Base-by-base conservation (phyloP, 2,888 invertebrate genomes). In the Nymphalis urticae region DNA sequence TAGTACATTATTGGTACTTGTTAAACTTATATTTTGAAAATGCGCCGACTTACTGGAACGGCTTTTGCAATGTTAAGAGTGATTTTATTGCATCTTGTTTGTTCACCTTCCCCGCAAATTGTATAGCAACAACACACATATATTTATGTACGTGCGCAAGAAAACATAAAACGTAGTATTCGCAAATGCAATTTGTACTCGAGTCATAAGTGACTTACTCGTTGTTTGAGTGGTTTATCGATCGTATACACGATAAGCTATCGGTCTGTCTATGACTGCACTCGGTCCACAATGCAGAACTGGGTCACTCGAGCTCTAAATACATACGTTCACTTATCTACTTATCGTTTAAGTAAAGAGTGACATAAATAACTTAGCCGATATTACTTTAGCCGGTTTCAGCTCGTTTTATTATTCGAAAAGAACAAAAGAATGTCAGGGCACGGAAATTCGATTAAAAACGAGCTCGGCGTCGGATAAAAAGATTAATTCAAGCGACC, bases 211-310 rank as follows among this genome's bases (percentile, higher is more conserved):
- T 62, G 51, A 65, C 61, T 65, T 56, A 53, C 60, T 61, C 47
- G 68, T 68, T 62, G 64, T 61, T 64, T 51, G 62, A 72, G 85
- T 85, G 85, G 77, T 83, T 82, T 88, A 90, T 90, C 84, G 90
- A 90, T 90, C 85, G 82, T 67, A 75, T 76, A 78, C 70, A 72
- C 79, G 89, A 90, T 90, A 89, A 83, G 77, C 79, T 89, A 90
- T 90, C 90, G 79, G 77, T 72, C 73, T 75, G 76, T 79, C 75
- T 77, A 75, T 74, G 77, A 81, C 77, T 82, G 82, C 82, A 79
- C 75, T 77, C 75, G 62, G 75, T 61, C 74, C 74, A 76, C 72
- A 73, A 75, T 72, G 71, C 73, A 75, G 79, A 91, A 88, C 83
- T 89, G 82, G 90, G 88, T 77, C 89, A 85, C 80, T 82, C 78